phyloP scores from a whole-genome alignment of 2,888 invertebrate species.

The Thyatira batis region DNA sequence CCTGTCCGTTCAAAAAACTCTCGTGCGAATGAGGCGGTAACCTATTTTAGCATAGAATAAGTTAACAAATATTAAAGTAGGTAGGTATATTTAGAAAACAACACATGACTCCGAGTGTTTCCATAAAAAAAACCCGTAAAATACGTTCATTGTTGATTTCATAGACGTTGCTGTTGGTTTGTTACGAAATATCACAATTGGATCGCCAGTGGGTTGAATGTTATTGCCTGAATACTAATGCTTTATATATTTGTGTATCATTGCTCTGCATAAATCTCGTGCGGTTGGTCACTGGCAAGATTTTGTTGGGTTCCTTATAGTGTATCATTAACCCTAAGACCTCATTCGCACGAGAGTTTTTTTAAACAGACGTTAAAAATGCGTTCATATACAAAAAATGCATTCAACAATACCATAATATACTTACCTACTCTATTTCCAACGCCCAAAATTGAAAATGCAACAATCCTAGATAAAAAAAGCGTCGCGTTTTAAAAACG shows the following conservation, averaged over 20 bases:
- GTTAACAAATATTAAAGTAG: too few relatives aligned
- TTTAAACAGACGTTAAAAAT: too few relatives aligned
- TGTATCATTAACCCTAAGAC: background rate
- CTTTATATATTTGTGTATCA: constrained; percentile 15
- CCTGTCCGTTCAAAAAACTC: too few relatives aligned
- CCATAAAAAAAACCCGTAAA: background rate
- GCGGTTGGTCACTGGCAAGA: background rate
- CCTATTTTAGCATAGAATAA: too few relatives aligned
- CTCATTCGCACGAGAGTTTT: too few relatives aligned
- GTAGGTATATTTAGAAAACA: constrained; percentile 19
- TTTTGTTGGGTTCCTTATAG: background rate
- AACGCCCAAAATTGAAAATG: too few relatives aligned
- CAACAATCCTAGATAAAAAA: too few relatives aligned
- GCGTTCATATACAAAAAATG: too few relatives aligned
- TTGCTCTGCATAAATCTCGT: background rate
- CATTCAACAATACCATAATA: too few relatives aligned
- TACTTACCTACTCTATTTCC: too few relatives aligned
- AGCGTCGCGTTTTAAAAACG: too few relatives aligned
- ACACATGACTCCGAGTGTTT: constrained; percentile 23
- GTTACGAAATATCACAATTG: constrained; percentile 36
- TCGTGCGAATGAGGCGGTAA: too few relatives aligned
- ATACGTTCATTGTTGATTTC: background rate
- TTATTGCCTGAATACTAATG: constrained; percentile 47
- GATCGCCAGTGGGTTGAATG: constrained; percentile 44
- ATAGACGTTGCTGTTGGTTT: background rate